Percentiles rank a stretch among this genome's conserved stretches.
These are phyloP conservation scores for Maccullochella peelii DNA, from an alignment of 2,113 vertebrate species.

Conservation along the genomic window DNA sequence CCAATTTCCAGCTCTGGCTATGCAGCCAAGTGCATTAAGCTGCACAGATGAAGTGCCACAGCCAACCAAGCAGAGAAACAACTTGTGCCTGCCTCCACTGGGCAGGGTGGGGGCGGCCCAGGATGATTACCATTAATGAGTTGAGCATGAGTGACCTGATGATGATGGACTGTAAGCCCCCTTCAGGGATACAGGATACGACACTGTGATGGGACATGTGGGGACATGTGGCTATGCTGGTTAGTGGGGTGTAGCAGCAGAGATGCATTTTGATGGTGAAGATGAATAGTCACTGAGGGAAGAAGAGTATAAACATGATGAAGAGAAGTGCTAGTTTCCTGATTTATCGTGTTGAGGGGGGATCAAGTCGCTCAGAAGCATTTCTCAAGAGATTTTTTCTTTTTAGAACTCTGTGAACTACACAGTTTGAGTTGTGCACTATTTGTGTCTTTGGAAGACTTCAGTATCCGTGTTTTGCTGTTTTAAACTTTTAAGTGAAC, in stretches of 20 bases:
- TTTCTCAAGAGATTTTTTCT: constrained; percentile 14
- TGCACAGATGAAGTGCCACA: constrained; percentile 59
- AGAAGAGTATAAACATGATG: constrained; percentile 22
- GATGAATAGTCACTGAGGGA: constrained; percentile 41
- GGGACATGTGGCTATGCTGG: constrained; percentile 35
- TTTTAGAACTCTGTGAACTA: constrained; percentile 12
- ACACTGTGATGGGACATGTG: constrained; percentile 29
- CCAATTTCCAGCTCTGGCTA: constrained; percentile 52
- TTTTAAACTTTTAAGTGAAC: constrained; percentile 59
- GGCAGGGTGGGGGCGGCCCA: neutral
- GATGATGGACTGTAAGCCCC: constrained; percentile 46
- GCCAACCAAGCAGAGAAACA: constrained; percentile 64
- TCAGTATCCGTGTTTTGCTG: constrained; percentile 47
- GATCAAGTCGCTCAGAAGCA: neutral
- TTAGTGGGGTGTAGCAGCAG: constrained; percentile 34
- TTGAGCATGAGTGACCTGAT: constrained; percentile 65
- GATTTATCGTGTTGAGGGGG: neutral
- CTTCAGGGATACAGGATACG: constrained; percentile 16
- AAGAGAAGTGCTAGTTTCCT: constrained; percentile 7
- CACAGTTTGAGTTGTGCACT: constrained; percentile 15
- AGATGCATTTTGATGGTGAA: constrained; percentile 39
- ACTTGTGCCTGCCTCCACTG: constrained; percentile 47
- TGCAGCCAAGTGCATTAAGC: constrained; percentile 68
- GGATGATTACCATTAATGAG: constrained; percentile 73
- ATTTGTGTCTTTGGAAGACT: constrained; percentile 51